Evolutionary conservation across 2,888 invertebrate species (phyloP).

Genomic region (Cephus pygmeus): DNA sequence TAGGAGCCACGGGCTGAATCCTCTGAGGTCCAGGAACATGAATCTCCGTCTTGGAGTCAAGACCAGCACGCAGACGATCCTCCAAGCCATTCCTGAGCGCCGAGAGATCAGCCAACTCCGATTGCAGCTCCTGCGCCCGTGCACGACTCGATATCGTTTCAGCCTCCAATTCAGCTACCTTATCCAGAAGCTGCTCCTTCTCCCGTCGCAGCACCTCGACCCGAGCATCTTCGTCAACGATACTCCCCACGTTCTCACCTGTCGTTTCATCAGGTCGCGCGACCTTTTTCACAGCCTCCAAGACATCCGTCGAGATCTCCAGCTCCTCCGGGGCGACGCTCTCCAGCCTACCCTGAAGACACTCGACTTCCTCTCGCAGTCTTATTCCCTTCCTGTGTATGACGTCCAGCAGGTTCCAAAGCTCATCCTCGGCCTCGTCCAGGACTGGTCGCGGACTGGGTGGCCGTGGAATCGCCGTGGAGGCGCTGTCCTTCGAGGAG

Average conservation of each 20-base stretch:
- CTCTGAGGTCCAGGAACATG: conserved; percentile 51
- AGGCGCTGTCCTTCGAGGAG: conserved; percentile 82
- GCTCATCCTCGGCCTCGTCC: conserved; percentile 79
- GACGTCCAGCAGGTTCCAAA: conserved; percentile 87
- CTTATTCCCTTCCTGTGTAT: conserved; percentile 83
- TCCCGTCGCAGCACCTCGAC: conserved; percentile 76
- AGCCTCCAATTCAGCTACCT: conserved; percentile 81
- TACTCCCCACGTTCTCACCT: conserved; percentile 44
- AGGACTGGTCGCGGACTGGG: conserved; percentile 59
- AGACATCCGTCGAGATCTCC: conserved; percentile 59
- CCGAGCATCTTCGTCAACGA: conserved; percentile 67
- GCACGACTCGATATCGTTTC: conserved; percentile 77
- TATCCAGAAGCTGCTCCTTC: conserved; percentile 79
- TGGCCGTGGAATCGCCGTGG: conserved; percentile 68
- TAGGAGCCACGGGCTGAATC: conserved; percentile 44
- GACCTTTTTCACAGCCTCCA: conserved; percentile 59
- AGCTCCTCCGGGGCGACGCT: conserved; percentile 59
- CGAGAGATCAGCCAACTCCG: conserved; percentile 72
- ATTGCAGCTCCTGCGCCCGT: conserved; percentile 74
- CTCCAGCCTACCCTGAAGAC: conserved; percentile 70
- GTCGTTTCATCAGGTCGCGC: conserved; percentile 26
- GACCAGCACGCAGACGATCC: conserved; percentile 57
- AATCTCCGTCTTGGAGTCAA: conserved; percentile 44
- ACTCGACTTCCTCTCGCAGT: conserved; percentile 77
- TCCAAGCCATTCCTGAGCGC: conserved; percentile 61